Conservation (phyloP, 2,888 invertebrate genomes). For the Conops quadrifasciatus region DNA sequence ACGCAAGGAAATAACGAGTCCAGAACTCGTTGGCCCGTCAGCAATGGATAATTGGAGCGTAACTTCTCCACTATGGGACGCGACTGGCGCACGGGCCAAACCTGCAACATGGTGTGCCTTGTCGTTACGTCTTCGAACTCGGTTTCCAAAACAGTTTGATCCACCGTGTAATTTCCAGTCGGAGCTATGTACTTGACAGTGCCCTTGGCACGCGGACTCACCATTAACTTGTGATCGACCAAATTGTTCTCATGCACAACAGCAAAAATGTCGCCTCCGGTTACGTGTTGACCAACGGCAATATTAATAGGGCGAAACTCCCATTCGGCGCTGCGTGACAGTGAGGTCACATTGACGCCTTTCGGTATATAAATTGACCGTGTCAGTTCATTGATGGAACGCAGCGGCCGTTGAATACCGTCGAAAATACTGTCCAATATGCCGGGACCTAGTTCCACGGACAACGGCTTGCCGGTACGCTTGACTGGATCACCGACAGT, state of each 20-base stretch:
- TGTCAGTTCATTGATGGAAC: slow-evolving; percentile 91
- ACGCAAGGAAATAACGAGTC: slow-evolving; percentile 99
- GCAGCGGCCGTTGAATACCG: slow-evolving; percentile 98
- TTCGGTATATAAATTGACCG: slow-evolving; percentile 99
- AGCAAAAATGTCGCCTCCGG: slow-evolving; percentile 97
- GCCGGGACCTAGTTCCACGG: slow-evolving; percentile 98
- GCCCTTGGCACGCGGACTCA: slow-evolving; percentile 95
- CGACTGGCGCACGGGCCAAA: slow-evolving; percentile 99
- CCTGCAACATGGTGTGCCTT: slow-evolving; percentile 94
- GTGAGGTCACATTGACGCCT: slow-evolving; percentile 91
- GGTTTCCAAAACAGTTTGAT: slow-evolving; percentile 92
- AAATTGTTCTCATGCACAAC: slow-evolving; percentile 95
- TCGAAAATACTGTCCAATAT: slow-evolving; percentile 99
- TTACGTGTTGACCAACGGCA: slow-evolving; percentile 92
- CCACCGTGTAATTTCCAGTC: slow-evolving; percentile 90
- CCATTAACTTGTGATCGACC: slow-evolving; percentile 94
- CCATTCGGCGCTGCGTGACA: slow-evolving; percentile 84
- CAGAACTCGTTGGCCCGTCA: slow-evolving; percentile 97
- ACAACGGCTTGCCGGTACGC: slow-evolving; percentile 97
- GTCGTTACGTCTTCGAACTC: slow-evolving; percentile 96
- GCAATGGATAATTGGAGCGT: slow-evolving; percentile 95
- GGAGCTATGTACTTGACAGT: slow-evolving; percentile 95
- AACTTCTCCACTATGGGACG: slow-evolving; percentile 96
- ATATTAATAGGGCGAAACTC: slow-evolving; percentile 86
- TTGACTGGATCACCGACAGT: slow-evolving; percentile 99